Base-by-base conservation (phyloP, 2,113 vertebrate species). In the Paramisgurnus dabryanus region DNA sequence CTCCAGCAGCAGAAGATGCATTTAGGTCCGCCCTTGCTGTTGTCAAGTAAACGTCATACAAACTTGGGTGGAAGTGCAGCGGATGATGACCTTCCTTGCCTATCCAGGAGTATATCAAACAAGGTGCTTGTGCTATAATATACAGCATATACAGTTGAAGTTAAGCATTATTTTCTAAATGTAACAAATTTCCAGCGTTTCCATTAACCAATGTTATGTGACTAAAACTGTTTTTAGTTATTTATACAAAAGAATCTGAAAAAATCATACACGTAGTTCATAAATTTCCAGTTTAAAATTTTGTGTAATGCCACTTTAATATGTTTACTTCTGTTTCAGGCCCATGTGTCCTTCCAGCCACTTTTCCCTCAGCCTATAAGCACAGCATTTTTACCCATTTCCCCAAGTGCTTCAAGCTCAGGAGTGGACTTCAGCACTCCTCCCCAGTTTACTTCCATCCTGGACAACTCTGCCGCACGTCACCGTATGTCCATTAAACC, bases 401-500 rank as follows among this genome's bases (percentile, higher is more conserved):
- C 61, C 60, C 17, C 43, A 91, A 81, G 41, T 77, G 85, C 12
- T 81, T 93, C 87, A 18, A 57, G 13, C 0, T 87, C 92, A 1
- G 72, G 91, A 7, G 84, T 93, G 15, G 91, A 94, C 89, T 98
- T 99, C 80, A 91, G 89, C 80, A 77, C 85, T 68, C 95, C 95
- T 57, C 91, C 95, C 49, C 91, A 93, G 60, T 91, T 91, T 82
- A 92, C 87, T 4, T 87, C 93, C 78, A 94, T 93, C 89, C 86
- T 99, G 86, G 95, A 99, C 86, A 98, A 92, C 76, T 97, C 97
- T 70, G 97, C 97, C 22, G 97, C 97, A 17, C 97, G 93, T 63
- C 96, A 99, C 84, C 95, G 96, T 58, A 95, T 99, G 91, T 91
- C 96, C 49, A 85, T 99, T 58, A 98, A 97, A 81, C 98, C 98